Conservation (phyloP, 2,888 invertebrate species). For the Cerastis rubricosa region DNA sequence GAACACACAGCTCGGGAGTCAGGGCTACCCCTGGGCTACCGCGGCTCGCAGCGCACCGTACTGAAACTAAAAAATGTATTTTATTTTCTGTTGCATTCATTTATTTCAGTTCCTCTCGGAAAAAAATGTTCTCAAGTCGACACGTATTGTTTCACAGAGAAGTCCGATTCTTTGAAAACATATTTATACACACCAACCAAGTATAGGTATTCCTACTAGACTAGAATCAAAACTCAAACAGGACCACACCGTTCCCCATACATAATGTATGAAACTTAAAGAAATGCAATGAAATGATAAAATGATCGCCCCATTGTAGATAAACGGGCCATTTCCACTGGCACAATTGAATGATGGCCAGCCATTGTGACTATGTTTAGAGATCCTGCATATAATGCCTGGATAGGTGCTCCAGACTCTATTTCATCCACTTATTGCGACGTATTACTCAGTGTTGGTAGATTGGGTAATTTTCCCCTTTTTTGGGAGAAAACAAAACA, state of each 20-base stretch:
- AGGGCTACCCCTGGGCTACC: too few relatives aligned
- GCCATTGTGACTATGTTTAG: slow-evolving; percentile 90
- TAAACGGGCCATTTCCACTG: slow-evolving; percentile 87
- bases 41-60: not conserved
- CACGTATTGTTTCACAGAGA: not conserved
- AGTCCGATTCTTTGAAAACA: not conserved
- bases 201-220: not conserved
- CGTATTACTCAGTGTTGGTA: slow-evolving; percentile 75
- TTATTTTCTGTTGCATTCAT: not conserved
- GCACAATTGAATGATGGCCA: slow-evolving; percentile 89
- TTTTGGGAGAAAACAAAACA: not conserved
- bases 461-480: not conserved
- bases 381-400: slow-evolving; percentile 88
- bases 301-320: slow-evolving; percentile 84
- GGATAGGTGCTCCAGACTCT: slow-evolving; percentile 82
- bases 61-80: not conserved
- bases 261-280: slow-evolving; percentile 88
- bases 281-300: slow-evolving; percentile 87
- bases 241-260: slow-evolving; percentile 69
- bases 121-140: not conserved
- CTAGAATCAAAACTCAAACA: slow-evolving; percentile 29
- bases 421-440: slow-evolving; percentile 83
- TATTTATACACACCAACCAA: not conserved
- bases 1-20: too few relatives aligned
- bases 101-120: not conserved